phyloP scores from a whole-genome alignment of 92 coral and sea anemone species.

The Porites evermanni region DNA sequence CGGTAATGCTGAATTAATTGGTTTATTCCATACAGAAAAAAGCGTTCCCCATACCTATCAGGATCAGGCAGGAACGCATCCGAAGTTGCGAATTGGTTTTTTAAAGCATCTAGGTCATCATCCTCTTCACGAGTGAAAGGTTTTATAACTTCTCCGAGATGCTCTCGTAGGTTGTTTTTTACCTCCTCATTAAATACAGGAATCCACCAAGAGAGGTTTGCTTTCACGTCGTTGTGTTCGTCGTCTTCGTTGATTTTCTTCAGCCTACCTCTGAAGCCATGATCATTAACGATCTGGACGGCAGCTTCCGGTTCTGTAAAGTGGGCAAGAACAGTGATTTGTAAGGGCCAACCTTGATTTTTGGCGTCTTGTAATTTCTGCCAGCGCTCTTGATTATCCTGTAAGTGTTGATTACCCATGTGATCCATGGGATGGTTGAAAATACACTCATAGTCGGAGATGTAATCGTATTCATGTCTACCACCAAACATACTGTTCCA shows the following conservation, averaged over 20 bases:
- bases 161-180: neutral
- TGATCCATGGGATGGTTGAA: slow-evolving; percentile 1
- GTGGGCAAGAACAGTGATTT: slow-evolving; percentile 14
- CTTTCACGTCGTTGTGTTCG: neutral
- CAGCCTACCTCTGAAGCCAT: slow-evolving; percentile 6
- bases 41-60: neutral
- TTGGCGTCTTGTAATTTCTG: slow-evolving; percentile 1
- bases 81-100: slow-evolving; percentile 32
- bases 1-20: neutral
- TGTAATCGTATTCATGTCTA: neutral
- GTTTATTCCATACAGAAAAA: slow-evolving; percentile 13
- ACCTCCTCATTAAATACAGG: slow-evolving; percentile 2
- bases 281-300: neutral
- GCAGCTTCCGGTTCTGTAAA: neutral
- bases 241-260: slow-evolving; percentile 15
- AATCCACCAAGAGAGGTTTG: slow-evolving; percentile 35
- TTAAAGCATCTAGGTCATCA: neutral
- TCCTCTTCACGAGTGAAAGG: neutral
- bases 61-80: neutral
- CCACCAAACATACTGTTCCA: too few relatives aligned
- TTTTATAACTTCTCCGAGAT: slow-evolving; percentile 9
- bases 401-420: neutral
- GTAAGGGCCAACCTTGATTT: neutral
- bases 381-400: neutral
- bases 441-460: slow-evolving; percentile 32